These are phyloP conservation scores for Argyrosomus regius DNA, from an alignment of 2,797 vertebrate species.

Conservation along the genomic window DNA sequence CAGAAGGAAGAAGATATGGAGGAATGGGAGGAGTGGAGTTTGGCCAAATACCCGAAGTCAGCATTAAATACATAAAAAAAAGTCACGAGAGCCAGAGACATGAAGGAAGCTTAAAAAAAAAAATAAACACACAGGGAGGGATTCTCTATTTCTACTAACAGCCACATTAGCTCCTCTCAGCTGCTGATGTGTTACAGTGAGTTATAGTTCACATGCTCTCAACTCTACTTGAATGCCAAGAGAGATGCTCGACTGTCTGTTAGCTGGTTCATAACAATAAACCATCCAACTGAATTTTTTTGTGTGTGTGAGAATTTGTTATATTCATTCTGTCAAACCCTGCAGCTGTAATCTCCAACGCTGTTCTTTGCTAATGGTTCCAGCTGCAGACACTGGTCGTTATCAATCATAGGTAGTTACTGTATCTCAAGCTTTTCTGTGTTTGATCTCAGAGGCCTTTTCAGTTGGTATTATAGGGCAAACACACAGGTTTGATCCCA, in stretches of 20 bases:
- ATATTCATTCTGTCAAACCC: constrained; percentile 5
- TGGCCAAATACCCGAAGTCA: constrained; percentile 39
- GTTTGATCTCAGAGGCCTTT: constrained; percentile 4
- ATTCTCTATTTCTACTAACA: constrained; percentile 19
- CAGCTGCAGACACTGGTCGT: not conserved
- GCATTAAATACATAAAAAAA: constrained; percentile 28
- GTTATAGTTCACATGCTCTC: constrained; percentile 45
- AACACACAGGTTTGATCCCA: constrained; percentile 28
- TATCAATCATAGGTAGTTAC: not conserved
- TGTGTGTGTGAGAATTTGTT: constrained; percentile 13
- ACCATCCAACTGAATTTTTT: constrained; percentile 5
- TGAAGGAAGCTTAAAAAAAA: constrained; percentile 2
- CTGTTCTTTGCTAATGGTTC: not conserved
- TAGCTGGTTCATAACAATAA: constrained; percentile 32
- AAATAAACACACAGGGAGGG: not conserved
- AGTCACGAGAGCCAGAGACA: not conserved
- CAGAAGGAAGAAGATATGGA: constrained; percentile 26
- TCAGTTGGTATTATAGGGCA: constrained; percentile 13
- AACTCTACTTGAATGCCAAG: constrained; percentile 46
- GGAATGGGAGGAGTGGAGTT: constrained; percentile 48
- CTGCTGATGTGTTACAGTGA: constrained; percentile 49
- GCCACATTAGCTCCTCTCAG: constrained; percentile 45
- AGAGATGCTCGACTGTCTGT: constrained; percentile 49
- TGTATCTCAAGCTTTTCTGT: not conserved
- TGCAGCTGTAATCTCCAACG: not conserved